phyloP scores from a whole-genome alignment of 2,113 vertebrate genomes.

The Micronycteris hirsuta region DNA sequence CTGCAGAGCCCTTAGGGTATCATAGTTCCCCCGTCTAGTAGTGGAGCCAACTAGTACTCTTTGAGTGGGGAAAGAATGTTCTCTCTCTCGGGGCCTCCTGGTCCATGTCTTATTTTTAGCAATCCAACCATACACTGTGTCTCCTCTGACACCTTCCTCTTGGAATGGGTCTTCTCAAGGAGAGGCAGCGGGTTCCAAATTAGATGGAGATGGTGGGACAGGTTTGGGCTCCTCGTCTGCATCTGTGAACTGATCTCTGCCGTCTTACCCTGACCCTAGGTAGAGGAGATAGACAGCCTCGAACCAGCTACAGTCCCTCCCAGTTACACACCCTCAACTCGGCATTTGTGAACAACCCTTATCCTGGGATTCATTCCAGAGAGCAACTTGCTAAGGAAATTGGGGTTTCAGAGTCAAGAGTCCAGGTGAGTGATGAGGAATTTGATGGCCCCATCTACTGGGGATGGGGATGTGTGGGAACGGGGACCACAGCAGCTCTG shows the following conservation, averaged over 20 bases:
- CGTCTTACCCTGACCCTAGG: not conserved
- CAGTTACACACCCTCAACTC: not conserved
- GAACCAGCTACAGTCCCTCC: not conserved
- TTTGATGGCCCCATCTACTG: not conserved
- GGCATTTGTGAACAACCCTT: not conserved
- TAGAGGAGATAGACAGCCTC: not conserved
- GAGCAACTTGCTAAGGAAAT: slow-evolving; percentile 27
- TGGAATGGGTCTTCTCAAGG: not conserved
- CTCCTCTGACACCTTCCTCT: not conserved
- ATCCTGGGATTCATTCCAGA: not conserved
- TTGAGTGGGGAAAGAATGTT: too few relatives aligned
- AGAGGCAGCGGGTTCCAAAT: not conserved
- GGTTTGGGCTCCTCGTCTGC: not conserved
- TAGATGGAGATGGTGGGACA: not conserved
- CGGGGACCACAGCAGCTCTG: not conserved
- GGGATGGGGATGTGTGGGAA: not conserved
- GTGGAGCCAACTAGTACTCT: not conserved
- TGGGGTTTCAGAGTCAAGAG: slow-evolving; percentile 16
- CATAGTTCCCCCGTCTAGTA: not conserved
- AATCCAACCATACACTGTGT: not conserved
- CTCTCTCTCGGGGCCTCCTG: not conserved
- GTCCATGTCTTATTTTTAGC: too few relatives aligned
- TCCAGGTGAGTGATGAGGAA: not conserved
- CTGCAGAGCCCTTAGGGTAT: too few relatives aligned
- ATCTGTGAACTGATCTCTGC: not conserved